Conservation (phyloP, 2,113 vertebrate species). For the Oriolus oriolus region DNA sequence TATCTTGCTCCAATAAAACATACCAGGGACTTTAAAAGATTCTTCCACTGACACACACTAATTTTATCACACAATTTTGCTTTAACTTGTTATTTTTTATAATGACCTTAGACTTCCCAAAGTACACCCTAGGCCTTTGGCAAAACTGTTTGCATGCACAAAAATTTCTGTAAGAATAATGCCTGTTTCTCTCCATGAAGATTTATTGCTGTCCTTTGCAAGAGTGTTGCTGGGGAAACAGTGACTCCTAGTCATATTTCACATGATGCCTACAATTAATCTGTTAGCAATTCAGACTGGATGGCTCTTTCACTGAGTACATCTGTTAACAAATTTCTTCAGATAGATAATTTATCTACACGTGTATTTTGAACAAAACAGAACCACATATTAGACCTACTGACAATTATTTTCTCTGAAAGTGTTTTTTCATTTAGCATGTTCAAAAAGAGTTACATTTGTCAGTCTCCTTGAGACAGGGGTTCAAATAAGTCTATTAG, state of each 20-base stretch:
- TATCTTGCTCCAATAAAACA: background rate
- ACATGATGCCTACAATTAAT: constrained; percentile 36
- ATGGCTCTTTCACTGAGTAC: background rate
- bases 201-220: constrained; percentile 16
- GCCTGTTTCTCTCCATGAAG: background rate
- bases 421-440: background rate
- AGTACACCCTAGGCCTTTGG: background rate
- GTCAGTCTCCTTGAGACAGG: background rate
- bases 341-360: background rate
- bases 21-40: background rate
- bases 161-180: background rate
- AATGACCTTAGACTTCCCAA: background rate
- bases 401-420: background rate
- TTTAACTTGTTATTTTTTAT: background rate
- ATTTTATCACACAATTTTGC: background rate
- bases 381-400: background rate
- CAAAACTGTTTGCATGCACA: background rate
- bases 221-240: constrained; percentile 41
- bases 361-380: background rate
- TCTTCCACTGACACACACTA: background rate
- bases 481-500: background rate
- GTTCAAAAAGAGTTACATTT: background rate
- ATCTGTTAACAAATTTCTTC: constrained; percentile 5
- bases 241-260: constrained; percentile 48
- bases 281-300: background rate